Conservation (phyloP, 1,140 invertebrate species). For the Aleiodes sp. region DNA sequence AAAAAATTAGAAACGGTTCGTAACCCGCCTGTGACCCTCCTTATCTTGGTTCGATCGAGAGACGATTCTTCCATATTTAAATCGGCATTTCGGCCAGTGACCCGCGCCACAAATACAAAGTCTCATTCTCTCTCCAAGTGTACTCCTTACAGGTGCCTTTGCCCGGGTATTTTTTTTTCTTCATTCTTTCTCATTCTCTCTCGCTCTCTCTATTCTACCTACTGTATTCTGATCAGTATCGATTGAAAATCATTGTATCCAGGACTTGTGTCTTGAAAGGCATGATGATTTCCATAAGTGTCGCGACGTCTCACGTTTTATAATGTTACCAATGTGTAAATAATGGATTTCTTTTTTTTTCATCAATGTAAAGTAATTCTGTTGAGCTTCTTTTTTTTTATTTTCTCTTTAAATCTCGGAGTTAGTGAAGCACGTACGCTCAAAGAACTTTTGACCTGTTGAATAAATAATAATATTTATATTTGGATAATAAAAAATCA, state of each 20-base stretch:
- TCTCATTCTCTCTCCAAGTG: conserved; percentile 6
- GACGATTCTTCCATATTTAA: conserved; percentile 65
- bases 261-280: conserved; percentile 5
- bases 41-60: conserved; percentile 53
- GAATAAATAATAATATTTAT: too few species aligned
- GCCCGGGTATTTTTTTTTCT: conserved; percentile 3
- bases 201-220: not conserved
- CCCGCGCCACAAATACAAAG: conserved; percentile 35
- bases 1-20: conserved; percentile 36
- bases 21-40: conserved; percentile 55
- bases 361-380: conserved; percentile 1
- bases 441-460: not conserved
- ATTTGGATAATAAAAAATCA: not conserved
- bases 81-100: conserved; percentile 55
- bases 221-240: conserved; percentile 44
- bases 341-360: conserved; percentile 54
- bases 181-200: conserved; percentile 24
- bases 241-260: conserved; percentile 62
- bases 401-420: too few species aligned
- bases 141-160: conserved; percentile 14
- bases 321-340: conserved; percentile 46
- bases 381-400: not conserved
- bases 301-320: conserved; percentile 35
- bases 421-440: not conserved
- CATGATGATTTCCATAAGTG: conserved; percentile 57